Conservation (phyloP, 2,113 vertebrate species). For the Salvelinus sp. region DNA sequence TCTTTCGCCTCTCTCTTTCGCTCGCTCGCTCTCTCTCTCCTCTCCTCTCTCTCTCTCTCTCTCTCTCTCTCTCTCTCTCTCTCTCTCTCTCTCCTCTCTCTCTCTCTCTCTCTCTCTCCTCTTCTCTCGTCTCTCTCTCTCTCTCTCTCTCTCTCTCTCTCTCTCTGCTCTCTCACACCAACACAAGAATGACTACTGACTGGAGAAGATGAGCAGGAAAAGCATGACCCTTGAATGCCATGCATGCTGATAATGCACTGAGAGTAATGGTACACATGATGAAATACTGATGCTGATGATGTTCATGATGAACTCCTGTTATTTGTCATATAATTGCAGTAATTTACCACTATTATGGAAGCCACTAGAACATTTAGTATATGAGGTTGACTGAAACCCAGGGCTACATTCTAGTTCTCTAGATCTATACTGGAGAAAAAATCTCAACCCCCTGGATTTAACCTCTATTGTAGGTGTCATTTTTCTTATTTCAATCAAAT, state of each 20-base stretch:
- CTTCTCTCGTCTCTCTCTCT: background rate
- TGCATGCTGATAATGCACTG: constrained; percentile 72
- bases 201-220: constrained; percentile 68
- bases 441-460: too few relatives aligned
- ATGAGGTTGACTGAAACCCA: constrained; percentile 31
- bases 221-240: constrained; percentile 78
- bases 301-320: constrained; percentile 27
- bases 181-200: constrained; percentile 53
- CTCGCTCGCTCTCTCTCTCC: background rate
- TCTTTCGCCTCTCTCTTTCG: too few relatives aligned
- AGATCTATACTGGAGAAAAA: constrained; percentile 19
- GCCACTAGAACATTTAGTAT: background rate
- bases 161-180: background rate
- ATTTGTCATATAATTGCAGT: constrained; percentile 19
- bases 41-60: background rate
- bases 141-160: constrained; percentile 8
- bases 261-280: constrained; percentile 39
- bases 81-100: background rate
- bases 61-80: background rate
- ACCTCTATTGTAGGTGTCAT: too few relatives aligned
- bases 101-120: background rate
- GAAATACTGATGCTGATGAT: constrained; percentile 30
- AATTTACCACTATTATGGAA: background rate
- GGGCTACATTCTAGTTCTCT: background rate
- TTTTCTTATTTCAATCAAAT: too few relatives aligned